A percentile compares a stretch with the other conserved stretches of the same genome.
phyloP scores from a whole-genome alignment of 2,888 invertebrate species.

The Merodon equestris region DNA sequence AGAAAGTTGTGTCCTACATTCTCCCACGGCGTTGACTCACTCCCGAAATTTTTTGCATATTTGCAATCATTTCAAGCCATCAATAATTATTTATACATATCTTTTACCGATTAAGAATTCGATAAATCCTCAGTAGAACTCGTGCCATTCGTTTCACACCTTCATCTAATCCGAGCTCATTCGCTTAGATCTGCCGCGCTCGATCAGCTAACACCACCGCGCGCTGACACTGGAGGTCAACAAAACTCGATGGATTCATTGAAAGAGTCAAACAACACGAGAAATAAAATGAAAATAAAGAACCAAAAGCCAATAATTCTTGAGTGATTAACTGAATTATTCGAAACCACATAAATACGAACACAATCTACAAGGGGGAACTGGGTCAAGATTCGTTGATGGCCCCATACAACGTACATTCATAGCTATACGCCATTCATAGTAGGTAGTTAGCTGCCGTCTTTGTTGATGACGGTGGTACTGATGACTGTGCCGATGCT shows the following conservation, averaged over 20 bases:
- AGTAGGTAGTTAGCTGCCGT: conserved; percentile 4
- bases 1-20: no score
- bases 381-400: conserved; percentile 54
- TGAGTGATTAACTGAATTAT: conserved; percentile 60
- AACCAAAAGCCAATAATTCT: conserved; percentile 35
- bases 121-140: neutral
- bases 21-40: no score
- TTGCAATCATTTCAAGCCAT: no score
- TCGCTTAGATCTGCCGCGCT: no score
- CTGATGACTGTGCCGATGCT: neutral
- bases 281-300: neutral
- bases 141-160: conserved; percentile 21
- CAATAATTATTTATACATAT: no score
- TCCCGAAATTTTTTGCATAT: no score
- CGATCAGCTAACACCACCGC: conserved; percentile 28
- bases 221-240: conserved; percentile 36
- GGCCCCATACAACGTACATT: conserved; percentile 18
- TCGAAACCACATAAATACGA: conserved; percentile 40
- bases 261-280: conserved; percentile 29
- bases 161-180: no score
- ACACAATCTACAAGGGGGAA: conserved; percentile 18
- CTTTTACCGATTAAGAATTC: no score
- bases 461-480: conserved; percentile 19
- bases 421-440: conserved; percentile 50
- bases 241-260: conserved; percentile 54